Base-by-base conservation (phyloP, 2,888 invertebrate species). In the Nomada goodeniana region DNA sequence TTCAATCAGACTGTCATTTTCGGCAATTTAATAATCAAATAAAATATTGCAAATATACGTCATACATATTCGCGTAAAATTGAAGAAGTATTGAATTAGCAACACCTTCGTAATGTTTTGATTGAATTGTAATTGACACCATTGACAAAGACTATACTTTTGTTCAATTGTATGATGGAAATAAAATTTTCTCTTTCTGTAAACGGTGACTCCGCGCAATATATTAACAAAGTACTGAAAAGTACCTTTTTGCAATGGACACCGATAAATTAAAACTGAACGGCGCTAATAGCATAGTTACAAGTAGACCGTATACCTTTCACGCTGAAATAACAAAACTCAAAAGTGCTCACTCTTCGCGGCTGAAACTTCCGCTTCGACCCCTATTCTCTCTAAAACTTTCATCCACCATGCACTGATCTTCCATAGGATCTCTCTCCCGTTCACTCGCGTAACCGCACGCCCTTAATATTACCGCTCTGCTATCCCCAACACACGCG, bases 311-410 rank as follows among this genome's bases (percentile, higher is more conserved):
- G 36, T 18, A 29, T 44, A 42, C 29, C 18, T 36, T 42, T 20
- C 4, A 44, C n/a, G 11, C 20, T 20, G 18, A 47, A 50, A 71
- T 63, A 53, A 53, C 26, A 10, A 55, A 68, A 64, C 15, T 53
- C 20, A 2, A 64, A 73, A 64, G 64, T 55, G 11, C 29, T 64
- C 53, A 44, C 55, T 26, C 73, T 29, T 64, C 72, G 42, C 52
- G 26, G 42, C 73, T 73, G 47, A 73, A 73, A 73, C 73, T 73
- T 73, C 65, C 65, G 26, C 26, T 26, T 7, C 63, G 26, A 13
- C 29, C 65, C 55, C 55, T 65, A 44, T 65, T 55, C 73, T 47
- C 47, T 29, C 65, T 65, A 65, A 65, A 64, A 73, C 73, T 65
- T 73, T 65, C 73, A 1, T 1, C 55, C 53, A n/a, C 11, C 53